Base-by-base conservation (phyloP, 1,140 invertebrate genomes). In the Goniozus legneri region DNA sequence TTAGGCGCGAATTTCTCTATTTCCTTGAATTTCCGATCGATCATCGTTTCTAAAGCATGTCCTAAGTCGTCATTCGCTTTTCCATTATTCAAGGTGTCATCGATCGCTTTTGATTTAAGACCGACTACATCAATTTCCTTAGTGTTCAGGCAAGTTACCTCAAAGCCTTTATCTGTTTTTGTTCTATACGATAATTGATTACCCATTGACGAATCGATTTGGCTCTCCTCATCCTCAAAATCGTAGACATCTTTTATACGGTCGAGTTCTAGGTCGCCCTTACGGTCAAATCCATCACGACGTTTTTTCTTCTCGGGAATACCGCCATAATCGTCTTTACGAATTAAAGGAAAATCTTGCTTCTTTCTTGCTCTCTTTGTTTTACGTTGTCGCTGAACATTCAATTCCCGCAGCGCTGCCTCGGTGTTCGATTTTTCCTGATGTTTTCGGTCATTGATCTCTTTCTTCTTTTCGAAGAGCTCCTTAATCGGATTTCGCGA, bases 181-280 rank as follows among this genome's bases (percentile, higher is more conserved):
- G 27, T 65, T 15, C 72, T 64, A 14, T 74, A 75, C 0, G 70
- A 68, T 38, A 73, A 34, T 0, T 67, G 65, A 0, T 62, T 51
- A 1, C 62, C 52, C 10, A 71, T 50, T 2, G 50, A 49, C 0
- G 61, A 21, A 3, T 64, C 64, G 3, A 52, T 51, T 31, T 64
- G 64, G 39, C 66, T 75, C 12, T 75, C 73, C 6, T 76, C 74
- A 1, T 76, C 74, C 10, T 75, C 73, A 20, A 76, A 76, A 21
- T 76, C 74, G 15, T 76, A 76, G 0, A 75, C 44, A 8, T 76
- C 73, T 20, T 76, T 76, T 4, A 67, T 56, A 0, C 38, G 15
- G 19, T 3, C 20, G 4, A 4, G 12, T 0, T n/a, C 33, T 8
- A 49, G 44, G 13, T 59, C 65, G 33, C 50, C 55, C 24, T 60